Evolutionary conservation across 1,140 invertebrate species (phyloP), one percentile per base, ranked within the genome.

Genomic region (Diplogasteroides magnus): DNA sequence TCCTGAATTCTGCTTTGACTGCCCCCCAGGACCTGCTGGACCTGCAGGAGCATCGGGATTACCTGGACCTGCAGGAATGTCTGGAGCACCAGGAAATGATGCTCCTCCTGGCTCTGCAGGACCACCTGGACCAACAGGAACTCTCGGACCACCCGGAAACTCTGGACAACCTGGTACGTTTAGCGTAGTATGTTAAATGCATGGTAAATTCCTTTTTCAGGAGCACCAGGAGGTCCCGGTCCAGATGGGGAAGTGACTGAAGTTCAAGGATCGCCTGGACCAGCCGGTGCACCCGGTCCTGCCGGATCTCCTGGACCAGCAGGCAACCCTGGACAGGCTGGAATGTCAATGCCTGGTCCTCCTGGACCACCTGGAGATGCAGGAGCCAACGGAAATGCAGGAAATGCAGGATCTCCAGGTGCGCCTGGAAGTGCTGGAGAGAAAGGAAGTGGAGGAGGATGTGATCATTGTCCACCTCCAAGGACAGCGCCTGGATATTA

Each of bases 11-110:
- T 60, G 59, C 59, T 60, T 60, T 25, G 59, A 60, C 23, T 60
- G 59, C 27, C 59, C 59, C 23, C 11, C 59, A 3, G 59, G 69
- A 58, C 67, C 67, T 29, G 31, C 72, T 27, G 37, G 37, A 6
- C 37, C 37, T 19, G 37, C 37, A 11, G 37, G 37, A 11, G 37
- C 6, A 6, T 19, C 37, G 37, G 37, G 37, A 48, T 19, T 19
- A 11, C 6, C 37, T 6, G 37, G 37, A 48, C 6, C 6, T 48
- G 6, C 37, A 19, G 37, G 37, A n/a, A 28, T 28, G 14, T 55
- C 61, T 29, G 72, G 72, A 48, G 37, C 37, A 19, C 37, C 37
- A 6, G 37, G 37, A 6, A 19, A 19, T 11, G 19, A 48, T 48
- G 37, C 37, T 11, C 37, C 37, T 19, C 6, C 37, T 48, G 37